phyloP scores from a whole-genome alignment of 2,888 invertebrate genomes.

The Macaria notata region DNA sequence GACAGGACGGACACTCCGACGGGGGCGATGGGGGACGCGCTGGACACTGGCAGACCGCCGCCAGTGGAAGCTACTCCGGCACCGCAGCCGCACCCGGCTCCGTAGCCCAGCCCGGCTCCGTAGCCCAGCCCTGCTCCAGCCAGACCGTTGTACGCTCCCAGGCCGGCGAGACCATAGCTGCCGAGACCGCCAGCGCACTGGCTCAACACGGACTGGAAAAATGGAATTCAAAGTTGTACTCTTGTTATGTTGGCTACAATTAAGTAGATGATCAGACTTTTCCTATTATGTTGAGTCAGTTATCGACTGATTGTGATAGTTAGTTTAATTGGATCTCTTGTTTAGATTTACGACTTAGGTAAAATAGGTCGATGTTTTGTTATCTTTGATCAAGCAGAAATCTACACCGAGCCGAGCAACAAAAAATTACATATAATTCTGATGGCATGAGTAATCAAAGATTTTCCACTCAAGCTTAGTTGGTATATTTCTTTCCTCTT shows the following conservation, averaged over 20 bases:
- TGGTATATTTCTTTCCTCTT: too few species aligned
- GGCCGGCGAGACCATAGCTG: slow-evolving; percentile 1
- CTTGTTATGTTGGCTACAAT: too few species aligned
- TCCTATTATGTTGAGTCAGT: too few species aligned
- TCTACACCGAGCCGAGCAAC: too few species aligned
- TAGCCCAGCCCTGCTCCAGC: slow-evolving; percentile 14
- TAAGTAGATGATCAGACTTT: too few species aligned
- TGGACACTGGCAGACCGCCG: slow-evolving; percentile 37
- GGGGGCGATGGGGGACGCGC: slow-evolving; percentile 40
- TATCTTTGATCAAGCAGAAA: not conserved
- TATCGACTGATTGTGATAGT: too few species aligned
- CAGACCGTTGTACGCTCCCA: slow-evolving; percentile 2
- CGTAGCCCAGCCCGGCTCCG: slow-evolving; percentile 16
- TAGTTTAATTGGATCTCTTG: too few species aligned
- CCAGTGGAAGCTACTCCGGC: slow-evolving; percentile 38
- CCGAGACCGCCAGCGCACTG: slow-evolving; percentile 16
- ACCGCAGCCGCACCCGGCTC: slow-evolving; percentile 24
- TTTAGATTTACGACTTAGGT: not conserved
- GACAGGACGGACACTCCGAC: slow-evolving; percentile 41
- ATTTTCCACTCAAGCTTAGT: too few species aligned
- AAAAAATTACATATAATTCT: too few species aligned
- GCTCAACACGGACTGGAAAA: slow-evolving; percentile 15
- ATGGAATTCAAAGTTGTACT: not conserved
- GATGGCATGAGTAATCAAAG: too few species aligned
- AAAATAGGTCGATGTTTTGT: not conserved